Percentiles rank a stretch among this genome's conserved stretches.
phyloP scores from a whole-genome alignment of 2,113 vertebrate species.

The Marmota monax region DNA sequence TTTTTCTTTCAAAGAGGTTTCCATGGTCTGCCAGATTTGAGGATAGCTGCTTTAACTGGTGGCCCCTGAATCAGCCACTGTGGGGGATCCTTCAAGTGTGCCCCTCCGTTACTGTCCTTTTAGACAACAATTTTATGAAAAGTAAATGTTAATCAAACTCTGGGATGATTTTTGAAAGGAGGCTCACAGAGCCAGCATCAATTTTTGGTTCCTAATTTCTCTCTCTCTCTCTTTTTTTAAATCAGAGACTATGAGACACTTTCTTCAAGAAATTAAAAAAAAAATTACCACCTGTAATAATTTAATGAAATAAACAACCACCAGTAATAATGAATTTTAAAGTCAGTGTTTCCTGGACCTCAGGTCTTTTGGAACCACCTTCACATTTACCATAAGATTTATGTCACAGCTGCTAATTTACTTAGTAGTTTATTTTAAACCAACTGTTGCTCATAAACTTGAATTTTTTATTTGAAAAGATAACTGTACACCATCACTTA shows the following conservation, averaged over 20 bases:
- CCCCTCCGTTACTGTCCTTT: not conserved
- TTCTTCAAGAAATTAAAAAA: not conserved
- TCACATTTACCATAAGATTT: not conserved
- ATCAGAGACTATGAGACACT: not conserved
- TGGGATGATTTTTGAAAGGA: not conserved
- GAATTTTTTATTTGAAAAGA: not conserved
- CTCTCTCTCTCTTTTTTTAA: not conserved
- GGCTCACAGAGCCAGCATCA: not conserved
- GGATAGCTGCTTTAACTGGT: not conserved
- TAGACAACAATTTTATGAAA: not conserved
- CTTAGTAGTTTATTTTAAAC: not conserved
- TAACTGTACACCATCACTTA: not conserved
- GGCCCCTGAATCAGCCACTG: not conserved
- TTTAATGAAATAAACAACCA: not conserved
- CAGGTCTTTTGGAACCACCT: not conserved
- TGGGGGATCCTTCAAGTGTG: not conserved
- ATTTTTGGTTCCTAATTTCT: not conserved
- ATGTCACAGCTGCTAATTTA: not conserved
- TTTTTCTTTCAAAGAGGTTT: not conserved
- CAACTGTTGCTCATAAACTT: not conserved
- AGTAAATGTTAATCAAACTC: not conserved
- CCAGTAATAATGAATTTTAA: not conserved
- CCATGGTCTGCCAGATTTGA: not conserved
- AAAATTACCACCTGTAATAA: constrained; percentile 16
- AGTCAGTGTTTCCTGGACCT: not conserved